A percentile compares a stretch with the other conserved stretches of the same genome.
Conservation (phyloP, 2,888 invertebrate genomes). For the Biston betularia region DNA sequence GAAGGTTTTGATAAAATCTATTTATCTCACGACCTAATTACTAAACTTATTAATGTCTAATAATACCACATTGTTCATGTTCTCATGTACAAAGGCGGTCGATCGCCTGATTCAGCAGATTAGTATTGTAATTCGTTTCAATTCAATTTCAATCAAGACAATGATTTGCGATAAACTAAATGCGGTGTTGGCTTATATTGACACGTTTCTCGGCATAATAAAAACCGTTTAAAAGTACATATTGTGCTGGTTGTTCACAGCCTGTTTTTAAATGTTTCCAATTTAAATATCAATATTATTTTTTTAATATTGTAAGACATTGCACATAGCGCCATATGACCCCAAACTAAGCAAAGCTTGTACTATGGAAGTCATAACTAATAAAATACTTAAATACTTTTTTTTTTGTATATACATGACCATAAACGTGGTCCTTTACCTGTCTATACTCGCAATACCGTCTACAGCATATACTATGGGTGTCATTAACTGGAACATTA, state of each 20-base stretch:
- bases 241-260: background rate
- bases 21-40: constrained; percentile 28
- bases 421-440: constrained; percentile 50
- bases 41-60: constrained; percentile 39
- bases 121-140: constrained; percentile 44
- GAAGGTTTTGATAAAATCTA: constrained; percentile 29
- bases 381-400: no score
- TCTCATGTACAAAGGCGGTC: constrained; percentile 40
- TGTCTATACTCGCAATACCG: constrained; percentile 43
- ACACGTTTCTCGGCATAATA: background rate
- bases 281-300: no score
- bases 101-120: constrained; percentile 40
- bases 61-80: constrained; percentile 44
- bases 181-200: constrained; percentile 21
- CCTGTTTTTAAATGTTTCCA: no score
- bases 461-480: constrained; percentile 22
- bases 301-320: no score
- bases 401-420: constrained; percentile 31
- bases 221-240: background rate
- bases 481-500: constrained; percentile 26
- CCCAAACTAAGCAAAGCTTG: no score
- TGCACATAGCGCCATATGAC: no score
- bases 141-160: constrained; percentile 42
- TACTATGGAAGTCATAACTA: no score
- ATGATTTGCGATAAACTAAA: constrained; percentile 45